Evolutionary conservation across 1,140 invertebrate genomes (phyloP).

Genomic region (Centruroides sculpturatus): DNA sequence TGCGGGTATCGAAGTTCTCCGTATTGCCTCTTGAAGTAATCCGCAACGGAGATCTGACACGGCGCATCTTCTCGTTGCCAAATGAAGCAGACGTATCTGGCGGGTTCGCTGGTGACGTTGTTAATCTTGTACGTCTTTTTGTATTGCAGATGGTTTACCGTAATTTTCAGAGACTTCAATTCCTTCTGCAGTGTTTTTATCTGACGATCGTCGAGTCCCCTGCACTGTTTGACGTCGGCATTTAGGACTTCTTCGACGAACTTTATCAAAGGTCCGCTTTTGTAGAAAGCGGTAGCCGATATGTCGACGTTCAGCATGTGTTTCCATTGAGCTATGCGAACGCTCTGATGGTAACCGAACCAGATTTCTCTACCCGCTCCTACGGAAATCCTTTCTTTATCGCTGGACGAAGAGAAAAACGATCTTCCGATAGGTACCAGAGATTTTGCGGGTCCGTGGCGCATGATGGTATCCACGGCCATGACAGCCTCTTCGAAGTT

Average conservation of each 20-base stretch:
- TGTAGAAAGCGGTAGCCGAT: slow-evolving; percentile 10
- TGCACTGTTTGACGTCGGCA: neutral
- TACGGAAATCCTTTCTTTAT: neutral
- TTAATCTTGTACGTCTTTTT: slow-evolving; percentile 14
- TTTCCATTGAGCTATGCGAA: slow-evolving; percentile 13
- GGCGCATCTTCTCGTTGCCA: neutral
- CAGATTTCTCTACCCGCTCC: slow-evolving; percentile 10
- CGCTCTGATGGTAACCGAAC: slow-evolving; percentile 15
- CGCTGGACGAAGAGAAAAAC: slow-evolving; percentile 7
- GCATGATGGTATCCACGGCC: slow-evolving; percentile 11
- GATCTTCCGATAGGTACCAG: slow-evolving; percentile 13
- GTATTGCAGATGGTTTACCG: slow-evolving; percentile 12
- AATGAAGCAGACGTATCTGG: slow-evolving; percentile 7
- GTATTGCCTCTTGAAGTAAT: slow-evolving; percentile 1
- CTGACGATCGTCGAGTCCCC: slow-evolving; percentile 1
- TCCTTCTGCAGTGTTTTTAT: slow-evolving; percentile 6
- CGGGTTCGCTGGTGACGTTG: slow-evolving; percentile 5
- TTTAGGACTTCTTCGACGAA: slow-evolving; percentile 5
- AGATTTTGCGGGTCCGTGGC: slow-evolving; percentile 4
- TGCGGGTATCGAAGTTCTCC: slow-evolving; percentile 16
- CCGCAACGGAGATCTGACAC: neutral
- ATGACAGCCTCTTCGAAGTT: slow-evolving; percentile 9
- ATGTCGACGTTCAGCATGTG: slow-evolving; percentile 13
- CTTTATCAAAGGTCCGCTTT: slow-evolving; percentile 2
- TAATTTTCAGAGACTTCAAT: slow-evolving; percentile 13